Evolutionary conservation across 2,888 invertebrate genomes (phyloP).

Genomic region (Serripes groenlandicus): DNA sequence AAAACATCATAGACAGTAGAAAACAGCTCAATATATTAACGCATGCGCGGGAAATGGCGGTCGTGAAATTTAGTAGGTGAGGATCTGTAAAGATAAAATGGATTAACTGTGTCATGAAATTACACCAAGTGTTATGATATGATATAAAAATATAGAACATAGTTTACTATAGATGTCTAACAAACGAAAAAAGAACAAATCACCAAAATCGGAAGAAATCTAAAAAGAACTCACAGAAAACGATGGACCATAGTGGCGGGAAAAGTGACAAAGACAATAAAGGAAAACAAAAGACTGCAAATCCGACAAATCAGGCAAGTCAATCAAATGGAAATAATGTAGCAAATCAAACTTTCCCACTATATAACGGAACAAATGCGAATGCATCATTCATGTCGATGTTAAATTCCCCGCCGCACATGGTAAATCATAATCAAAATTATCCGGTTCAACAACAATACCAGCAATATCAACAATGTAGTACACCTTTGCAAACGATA

Average conservation of each 20-base stretch:
- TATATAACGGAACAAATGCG: neutral
- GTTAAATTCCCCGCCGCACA: neutral
- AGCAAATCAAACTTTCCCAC: too few species aligned
- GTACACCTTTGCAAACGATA: neutral
- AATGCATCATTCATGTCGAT: neutral
- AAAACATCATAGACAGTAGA: too few species aligned
- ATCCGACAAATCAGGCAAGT: neutral
- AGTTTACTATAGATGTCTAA: neutral
- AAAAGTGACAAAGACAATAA: too few species aligned
- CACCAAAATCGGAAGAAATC: neutral
- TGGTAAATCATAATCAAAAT: neutral
- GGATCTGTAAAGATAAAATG: too few species aligned
- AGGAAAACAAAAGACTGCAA: neutral
- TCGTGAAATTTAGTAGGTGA: too few species aligned
- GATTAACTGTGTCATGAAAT: too few species aligned
- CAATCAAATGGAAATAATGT: too few species aligned
- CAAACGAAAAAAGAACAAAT: neutral
- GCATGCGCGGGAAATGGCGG: too few species aligned
- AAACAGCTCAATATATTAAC: too few species aligned
- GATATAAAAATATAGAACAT: too few species aligned
- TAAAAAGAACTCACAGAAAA: neutral
- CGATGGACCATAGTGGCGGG: constrained; percentile 6
- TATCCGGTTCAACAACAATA: neutral
- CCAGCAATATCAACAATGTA: constrained; percentile 3
- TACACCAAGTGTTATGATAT: too few species aligned